Evolutionary conservation across 1,140 invertebrate genomes (phyloP), one percentile per base, ranked within the genome.

Genomic region (Macrocentrus cingulum): DNA sequence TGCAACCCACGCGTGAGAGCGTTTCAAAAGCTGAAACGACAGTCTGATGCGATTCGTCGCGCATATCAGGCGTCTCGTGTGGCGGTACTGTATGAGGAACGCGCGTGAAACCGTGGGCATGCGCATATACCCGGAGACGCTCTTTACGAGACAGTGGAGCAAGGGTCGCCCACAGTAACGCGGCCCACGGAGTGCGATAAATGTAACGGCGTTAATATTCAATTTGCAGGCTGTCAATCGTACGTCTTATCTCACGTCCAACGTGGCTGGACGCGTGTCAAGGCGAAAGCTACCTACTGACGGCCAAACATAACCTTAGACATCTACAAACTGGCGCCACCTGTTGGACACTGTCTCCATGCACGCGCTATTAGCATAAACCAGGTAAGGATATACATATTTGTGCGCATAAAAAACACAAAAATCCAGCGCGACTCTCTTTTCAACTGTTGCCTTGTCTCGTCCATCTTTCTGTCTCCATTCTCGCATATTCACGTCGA

Each of bases 61-160:
- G 67, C 64, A 60, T 65, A 52, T 67, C 64, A 62, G 54, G 60
- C 49, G 50, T 56, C 15, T 34, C 20, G 7, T 34, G n/a, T n/a
- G 15, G 15, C 13, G 3, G 16, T 51, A 8, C 18, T 25, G 25
- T 34, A n/a, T n/a, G n/a, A 51, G 25, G 32, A 11, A 23, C 29
- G 29, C 8, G 13, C 11, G 25, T 44, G 13, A 15, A 44, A 11
- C 20, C 19, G 18, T 19, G 44, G 42, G 29, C 48, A 42, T 29
- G n/a, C 34, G 39, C 42, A 25, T 9, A 11, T 3, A 22, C 13
- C 9, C 36, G 53, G 46, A 34, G 39, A 60, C 55, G 53, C 39
- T 62, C 50, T 65, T 62, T 62, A 61, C 46, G 59, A 59, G 56
- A 61, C 59, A 58, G 52, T 4, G 49, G 59, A 56, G 56, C 56